Conservation (phyloP, 2,888 invertebrate genomes). For the Tetragnatha montana region DNA sequence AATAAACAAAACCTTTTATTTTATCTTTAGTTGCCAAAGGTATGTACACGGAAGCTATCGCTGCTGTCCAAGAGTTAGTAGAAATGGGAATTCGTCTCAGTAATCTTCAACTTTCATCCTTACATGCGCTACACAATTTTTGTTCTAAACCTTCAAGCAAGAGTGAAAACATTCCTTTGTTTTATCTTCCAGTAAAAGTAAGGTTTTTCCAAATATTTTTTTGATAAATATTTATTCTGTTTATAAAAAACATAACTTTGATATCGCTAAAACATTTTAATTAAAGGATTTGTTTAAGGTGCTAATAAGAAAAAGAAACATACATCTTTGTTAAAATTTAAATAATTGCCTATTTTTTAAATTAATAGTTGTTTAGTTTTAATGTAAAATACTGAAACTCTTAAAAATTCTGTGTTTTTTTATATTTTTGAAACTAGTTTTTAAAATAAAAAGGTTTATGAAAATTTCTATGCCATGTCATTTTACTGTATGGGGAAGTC, state of each 20-base stretch:
- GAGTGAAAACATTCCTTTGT: not conserved
- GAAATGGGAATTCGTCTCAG: conserved; percentile 32
- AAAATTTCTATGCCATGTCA: too few species aligned
- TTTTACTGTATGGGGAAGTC: too few species aligned
- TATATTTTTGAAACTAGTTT: too few species aligned
- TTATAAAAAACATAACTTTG: too few species aligned
- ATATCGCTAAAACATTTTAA: too few species aligned
- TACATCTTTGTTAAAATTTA: not conserved
- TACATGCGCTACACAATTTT: conserved; percentile 30
- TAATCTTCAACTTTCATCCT: conserved; percentile 16
- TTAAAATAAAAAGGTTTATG: too few species aligned
- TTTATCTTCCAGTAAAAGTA: conserved; percentile 33
- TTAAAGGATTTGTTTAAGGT: not conserved
- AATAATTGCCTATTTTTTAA: not conserved
- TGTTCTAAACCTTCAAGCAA: conserved; percentile 11
- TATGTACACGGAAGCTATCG: conserved; percentile 38
- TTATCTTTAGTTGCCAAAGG: conserved; percentile 28
- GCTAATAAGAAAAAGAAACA: not conserved
- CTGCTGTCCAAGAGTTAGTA: conserved; percentile 27
- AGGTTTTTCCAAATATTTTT: not conserved
- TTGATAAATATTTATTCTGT: too few species aligned
- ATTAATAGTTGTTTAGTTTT: not conserved
- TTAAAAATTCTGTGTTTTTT: not conserved
- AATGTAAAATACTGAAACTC: not conserved
- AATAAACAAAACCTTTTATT: not conserved